Evolutionary conservation across 2,113 vertebrate species (phyloP).

Genomic region (Epinephelus fuscoguttatus): DNA sequence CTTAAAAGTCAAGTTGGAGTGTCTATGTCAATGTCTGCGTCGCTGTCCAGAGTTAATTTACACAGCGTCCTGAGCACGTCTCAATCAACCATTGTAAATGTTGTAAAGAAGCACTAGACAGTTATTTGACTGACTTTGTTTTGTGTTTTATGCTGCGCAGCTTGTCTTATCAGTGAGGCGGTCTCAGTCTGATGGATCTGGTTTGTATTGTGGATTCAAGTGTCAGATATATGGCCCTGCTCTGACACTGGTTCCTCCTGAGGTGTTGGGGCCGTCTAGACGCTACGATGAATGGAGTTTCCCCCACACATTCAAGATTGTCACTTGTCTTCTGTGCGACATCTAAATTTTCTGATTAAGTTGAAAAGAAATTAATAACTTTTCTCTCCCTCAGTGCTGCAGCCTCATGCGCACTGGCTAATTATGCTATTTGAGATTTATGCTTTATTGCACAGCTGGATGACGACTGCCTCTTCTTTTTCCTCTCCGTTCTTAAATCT

Average conservation of each 20-base stretch:
- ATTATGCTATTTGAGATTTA: neutral
- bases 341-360: neutral
- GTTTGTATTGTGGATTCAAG: conserved; percentile 62
- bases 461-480: neutral
- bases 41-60: conserved; percentile 54
- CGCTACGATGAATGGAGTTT: conserved; percentile 27
- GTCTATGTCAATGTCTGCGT: conserved; percentile 71
- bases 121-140: conserved; percentile 61
- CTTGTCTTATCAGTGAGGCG: conserved; percentile 76
- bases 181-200: conserved; percentile 69
- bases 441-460: conserved; percentile 1
- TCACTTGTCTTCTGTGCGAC: neutral
- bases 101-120: conserved; percentile 71
- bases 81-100: conserved; percentile 61
- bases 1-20: conserved; percentile 75
- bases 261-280: conserved; percentile 70
- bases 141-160: conserved; percentile 54
- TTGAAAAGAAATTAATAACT: neutral
- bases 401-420: neutral
- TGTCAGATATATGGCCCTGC: conserved; percentile 71
- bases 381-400: neutral
- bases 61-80: conserved; percentile 39
- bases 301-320: neutral
- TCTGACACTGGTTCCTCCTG: conserved; percentile 54
- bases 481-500: conserved; percentile 22